A percentile compares a stretch with the other conserved stretches of the same genome.
These are phyloP conservation scores for Peromyscus eremicus DNA, from an alignment of 2,797 vertebrate species.

Conservation along the genomic window DNA sequence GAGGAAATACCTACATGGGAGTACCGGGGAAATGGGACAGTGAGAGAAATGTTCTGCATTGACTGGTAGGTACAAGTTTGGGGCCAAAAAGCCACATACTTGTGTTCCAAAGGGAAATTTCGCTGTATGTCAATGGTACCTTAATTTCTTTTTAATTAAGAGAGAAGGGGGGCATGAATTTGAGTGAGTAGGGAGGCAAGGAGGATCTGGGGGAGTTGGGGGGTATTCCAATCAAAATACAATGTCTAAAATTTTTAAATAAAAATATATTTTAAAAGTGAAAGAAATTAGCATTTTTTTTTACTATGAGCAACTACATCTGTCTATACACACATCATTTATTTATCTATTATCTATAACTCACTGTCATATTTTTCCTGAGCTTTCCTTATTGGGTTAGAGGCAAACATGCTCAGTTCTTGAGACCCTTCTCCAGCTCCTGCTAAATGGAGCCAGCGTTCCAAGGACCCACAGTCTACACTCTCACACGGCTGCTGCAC, in stretches of 20 bases:
- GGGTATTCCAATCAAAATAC: not conserved
- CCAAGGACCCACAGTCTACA: not conserved
- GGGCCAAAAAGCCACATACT: not conserved
- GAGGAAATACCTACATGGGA: not conserved
- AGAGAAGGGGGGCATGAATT: too few species aligned
- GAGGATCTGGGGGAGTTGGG: not conserved
- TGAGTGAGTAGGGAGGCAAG: not conserved
- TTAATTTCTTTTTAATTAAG: constrained; percentile 8
- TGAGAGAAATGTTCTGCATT: not conserved
- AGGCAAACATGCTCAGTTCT: not conserved
- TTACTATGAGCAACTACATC: not conserved
- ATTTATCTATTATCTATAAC: not conserved
- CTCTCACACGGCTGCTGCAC: not conserved
- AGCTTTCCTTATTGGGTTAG: not conserved
- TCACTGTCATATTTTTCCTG: not conserved
- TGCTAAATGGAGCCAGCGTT: not conserved
- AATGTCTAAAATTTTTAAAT: not conserved
- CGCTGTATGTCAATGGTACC: not conserved
- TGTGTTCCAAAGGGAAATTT: not conserved
- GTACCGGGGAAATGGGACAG: accelerated
- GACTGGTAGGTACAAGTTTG: not conserved
- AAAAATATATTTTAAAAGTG: not conserved
- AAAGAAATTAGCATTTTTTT: not conserved
- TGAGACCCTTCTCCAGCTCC: not conserved
- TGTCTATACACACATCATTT: not conserved